Percentiles rank a stretch among this genome's conserved stretches.
Evolutionary conservation across 1,140 invertebrate genomes (phyloP).

Genomic region (Calliphora vicina): DNA sequence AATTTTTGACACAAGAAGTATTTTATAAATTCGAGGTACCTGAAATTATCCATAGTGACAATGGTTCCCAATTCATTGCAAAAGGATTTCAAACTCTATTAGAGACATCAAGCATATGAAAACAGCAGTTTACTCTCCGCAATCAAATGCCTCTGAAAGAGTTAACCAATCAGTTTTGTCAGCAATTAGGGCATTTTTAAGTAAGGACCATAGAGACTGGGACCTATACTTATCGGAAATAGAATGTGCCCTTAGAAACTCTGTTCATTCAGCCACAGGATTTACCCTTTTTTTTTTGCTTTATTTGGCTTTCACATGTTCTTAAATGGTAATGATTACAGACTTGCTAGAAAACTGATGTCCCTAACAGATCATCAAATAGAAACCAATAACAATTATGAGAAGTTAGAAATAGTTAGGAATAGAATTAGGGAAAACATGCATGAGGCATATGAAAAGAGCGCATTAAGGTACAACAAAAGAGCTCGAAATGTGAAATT

Average conservation of each 20-base stretch:
- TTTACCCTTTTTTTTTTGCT: neutral
- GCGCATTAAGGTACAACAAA: too few species aligned
- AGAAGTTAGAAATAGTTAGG: neutral
- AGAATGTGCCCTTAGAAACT: neutral
- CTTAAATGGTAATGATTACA: neutral
- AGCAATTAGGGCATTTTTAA: neutral
- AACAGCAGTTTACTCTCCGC: neutral
- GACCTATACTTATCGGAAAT: neutral
- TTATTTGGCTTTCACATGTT: slow-evolving; percentile 19
- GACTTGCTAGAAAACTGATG: neutral
- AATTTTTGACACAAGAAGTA: neutral
- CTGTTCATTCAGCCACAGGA: slow-evolving; percentile 9
- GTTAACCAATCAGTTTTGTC: neutral
- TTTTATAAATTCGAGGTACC: neutral
- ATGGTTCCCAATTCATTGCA: slow-evolving; percentile 2
- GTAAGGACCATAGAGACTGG: neutral
- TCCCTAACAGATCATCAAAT: neutral
- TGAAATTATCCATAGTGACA: slow-evolving; percentile 18
- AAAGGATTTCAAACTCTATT: neutral
- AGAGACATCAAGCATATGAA: neutral
- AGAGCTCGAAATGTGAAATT: neutral
- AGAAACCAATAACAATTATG: neutral
- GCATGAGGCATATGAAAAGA: neutral
- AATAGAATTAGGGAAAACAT: neutral
- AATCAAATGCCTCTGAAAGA: slow-evolving; percentile 11